Evolutionary conservation across 2,888 invertebrate species (phyloP).

Genomic region (Agrotis puta): DNA sequence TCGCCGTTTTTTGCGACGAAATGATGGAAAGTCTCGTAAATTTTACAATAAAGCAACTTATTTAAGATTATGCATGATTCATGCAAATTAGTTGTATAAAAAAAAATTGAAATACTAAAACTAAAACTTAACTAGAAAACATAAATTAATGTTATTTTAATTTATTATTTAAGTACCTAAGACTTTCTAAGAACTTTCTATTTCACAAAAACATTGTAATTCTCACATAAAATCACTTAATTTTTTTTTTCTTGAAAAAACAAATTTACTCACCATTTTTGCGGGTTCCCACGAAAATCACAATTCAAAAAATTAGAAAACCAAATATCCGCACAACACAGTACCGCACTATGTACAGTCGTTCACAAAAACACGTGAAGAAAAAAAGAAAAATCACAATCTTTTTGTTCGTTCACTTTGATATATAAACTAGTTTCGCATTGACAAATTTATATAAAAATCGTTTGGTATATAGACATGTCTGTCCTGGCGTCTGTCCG

Average conservation of each 20-base stretch:
- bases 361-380: conserved; percentile 63
- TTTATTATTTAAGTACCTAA: conserved; percentile 2
- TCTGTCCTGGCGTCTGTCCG: conserved; percentile 86
- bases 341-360: conserved; percentile 65
- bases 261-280: conserved; percentile 81
- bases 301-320: conserved; percentile 71
- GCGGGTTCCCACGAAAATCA: conserved; percentile 70
- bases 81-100: conserved; percentile 38
- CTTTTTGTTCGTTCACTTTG: conserved; percentile 62
- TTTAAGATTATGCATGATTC: conserved; percentile 13
- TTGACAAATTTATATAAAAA: conserved; percentile 68
- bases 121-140: neutral
- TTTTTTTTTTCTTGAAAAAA: neutral
- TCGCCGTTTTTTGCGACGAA: conserved; percentile 19
- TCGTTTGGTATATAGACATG: conserved; percentile 68
- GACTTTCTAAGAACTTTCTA: conserved; percentile 66
- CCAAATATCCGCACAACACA: conserved; percentile 69
- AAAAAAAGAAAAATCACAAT: conserved; percentile 56
- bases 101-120: conserved; percentile 14
- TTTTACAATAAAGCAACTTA: conserved; percentile 14
- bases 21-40: conserved; percentile 27
- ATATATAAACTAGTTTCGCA: conserved; percentile 70
- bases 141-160: conserved; percentile 21
- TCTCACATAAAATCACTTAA: neutral
- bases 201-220: conserved; percentile 17